Conservation (phyloP, 2,888 invertebrate genomes). For the Napeogenes inachia region DNA sequence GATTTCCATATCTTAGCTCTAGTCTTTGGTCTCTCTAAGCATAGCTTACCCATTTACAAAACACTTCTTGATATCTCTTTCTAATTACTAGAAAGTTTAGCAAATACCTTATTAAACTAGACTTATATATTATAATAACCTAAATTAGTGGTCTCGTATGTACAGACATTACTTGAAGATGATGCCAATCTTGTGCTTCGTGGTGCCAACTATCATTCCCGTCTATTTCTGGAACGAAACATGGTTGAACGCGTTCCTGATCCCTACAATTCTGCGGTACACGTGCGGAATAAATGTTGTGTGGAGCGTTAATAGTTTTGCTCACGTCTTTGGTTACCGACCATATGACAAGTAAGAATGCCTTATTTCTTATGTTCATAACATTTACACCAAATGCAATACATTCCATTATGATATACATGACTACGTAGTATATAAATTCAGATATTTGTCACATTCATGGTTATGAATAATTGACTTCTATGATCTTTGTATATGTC, state of each 20-base stretch:
- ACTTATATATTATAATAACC: not conserved
- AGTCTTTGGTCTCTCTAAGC: too few species aligned
- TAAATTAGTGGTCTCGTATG: slow-evolving; percentile 1
- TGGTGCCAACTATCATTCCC: slow-evolving; percentile 88
- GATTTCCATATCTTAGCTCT: too few species aligned
- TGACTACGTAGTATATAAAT: too few species aligned
- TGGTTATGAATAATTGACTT: too few species aligned
- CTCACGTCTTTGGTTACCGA: slow-evolving; percentile 92
- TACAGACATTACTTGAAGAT: slow-evolving; percentile 83
- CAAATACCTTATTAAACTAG: too few species aligned
- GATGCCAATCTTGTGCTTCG: slow-evolving; percentile 87
- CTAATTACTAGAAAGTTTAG: too few species aligned
- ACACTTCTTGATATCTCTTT: too few species aligned
- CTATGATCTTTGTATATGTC: too few species aligned
- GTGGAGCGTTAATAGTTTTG: slow-evolving; percentile 95
- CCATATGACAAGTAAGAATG: slow-evolving; percentile 88
- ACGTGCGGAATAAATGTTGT: slow-evolving; percentile 87
- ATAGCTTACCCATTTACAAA: too few species aligned
- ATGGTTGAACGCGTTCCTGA: slow-evolving; percentile 84
- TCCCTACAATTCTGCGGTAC: slow-evolving; percentile 86
- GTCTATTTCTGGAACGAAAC: slow-evolving; percentile 87
- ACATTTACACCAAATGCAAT: too few species aligned
- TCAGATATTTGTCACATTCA: too few species aligned
- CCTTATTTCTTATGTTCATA: not conserved
- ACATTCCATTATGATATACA: too few species aligned